phyloP scores from a whole-genome alignment of 2,113 vertebrate genomes.

The Nyctereutes procyonoides region DNA sequence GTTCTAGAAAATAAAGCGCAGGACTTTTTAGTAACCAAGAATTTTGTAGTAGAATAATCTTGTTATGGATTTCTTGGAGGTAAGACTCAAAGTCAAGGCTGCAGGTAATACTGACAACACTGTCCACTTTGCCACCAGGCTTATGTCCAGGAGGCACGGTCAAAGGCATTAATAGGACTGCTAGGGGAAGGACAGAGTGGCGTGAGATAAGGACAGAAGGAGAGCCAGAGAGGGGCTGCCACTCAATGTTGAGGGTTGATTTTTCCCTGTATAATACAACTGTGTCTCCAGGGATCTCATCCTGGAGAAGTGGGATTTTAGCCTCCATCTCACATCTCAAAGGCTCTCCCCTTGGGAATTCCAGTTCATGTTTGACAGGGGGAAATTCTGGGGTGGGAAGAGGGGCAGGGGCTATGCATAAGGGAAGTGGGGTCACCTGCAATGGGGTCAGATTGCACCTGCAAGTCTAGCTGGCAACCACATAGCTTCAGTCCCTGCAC shows the following conservation, averaged over 20 bases:
- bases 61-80: neutral
- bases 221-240: accelerated
- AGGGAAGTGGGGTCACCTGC: neutral
- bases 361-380: neutral
- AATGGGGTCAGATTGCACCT: no score
- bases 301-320: neutral
- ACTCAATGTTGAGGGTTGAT: accelerated
- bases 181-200: neutral
- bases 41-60: neutral
- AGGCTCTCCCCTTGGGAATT: neutral
- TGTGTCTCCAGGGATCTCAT: accelerated
- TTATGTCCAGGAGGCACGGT: accelerated
- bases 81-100: neutral
- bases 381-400: no score
- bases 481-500: accelerated
- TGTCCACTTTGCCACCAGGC: accelerated
- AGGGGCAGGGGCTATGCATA: neutral
- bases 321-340: neutral
- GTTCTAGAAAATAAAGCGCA: neutral
- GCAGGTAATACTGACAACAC: no score
- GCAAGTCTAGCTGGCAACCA: neutral
- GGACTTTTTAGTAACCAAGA: neutral
- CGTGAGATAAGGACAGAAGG: neutral
- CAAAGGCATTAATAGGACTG: neutral
- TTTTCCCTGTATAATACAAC: accelerated